Evolutionary conservation across 1,140 invertebrate genomes (phyloP).

Genomic region (Conus ventricosus): DNA sequence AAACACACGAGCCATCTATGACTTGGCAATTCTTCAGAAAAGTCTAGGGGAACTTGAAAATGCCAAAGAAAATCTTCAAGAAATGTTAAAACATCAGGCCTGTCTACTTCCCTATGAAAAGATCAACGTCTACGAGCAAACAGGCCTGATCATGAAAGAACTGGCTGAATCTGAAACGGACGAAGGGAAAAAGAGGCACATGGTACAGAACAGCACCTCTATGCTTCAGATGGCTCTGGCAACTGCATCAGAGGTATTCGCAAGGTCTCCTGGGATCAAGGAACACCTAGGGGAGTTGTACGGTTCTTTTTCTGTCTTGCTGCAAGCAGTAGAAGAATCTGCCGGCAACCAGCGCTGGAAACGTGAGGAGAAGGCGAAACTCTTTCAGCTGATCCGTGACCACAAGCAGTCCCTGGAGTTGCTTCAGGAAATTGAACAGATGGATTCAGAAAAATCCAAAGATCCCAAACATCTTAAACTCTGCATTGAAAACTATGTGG

Average conservation of each 20-base stretch:
- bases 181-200: not conserved
- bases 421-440: not conserved
- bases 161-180: conserved; percentile 5
- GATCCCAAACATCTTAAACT: conserved; percentile 22
- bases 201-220: not conserved
- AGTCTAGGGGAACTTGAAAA: not conserved
- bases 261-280: conserved; percentile 4
- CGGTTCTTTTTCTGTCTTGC: conserved; percentile 5
- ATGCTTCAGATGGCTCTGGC: conserved; percentile 18
- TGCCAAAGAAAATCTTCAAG: not conserved
- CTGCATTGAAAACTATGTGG: conserved; percentile 20
- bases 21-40: conserved; percentile 18
- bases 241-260: not conserved
- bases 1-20: conserved; percentile 19
- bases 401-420: conserved; percentile 10
- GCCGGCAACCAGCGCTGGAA: not conserved
- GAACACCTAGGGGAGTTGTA: conserved; percentile 2
- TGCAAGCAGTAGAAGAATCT: conserved; percentile 5
- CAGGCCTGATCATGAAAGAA: conserved; percentile 7
- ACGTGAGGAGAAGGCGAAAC: not conserved
- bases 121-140: conserved; percentile 13
- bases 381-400: not conserved
- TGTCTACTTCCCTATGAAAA: not conserved
- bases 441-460: not conserved
- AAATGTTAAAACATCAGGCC: not conserved